These are phyloP conservation scores for Drosophila mayaguana DNA, from an alignment of 2,888 invertebrate genomes.

Conservation along the genomic window DNA sequence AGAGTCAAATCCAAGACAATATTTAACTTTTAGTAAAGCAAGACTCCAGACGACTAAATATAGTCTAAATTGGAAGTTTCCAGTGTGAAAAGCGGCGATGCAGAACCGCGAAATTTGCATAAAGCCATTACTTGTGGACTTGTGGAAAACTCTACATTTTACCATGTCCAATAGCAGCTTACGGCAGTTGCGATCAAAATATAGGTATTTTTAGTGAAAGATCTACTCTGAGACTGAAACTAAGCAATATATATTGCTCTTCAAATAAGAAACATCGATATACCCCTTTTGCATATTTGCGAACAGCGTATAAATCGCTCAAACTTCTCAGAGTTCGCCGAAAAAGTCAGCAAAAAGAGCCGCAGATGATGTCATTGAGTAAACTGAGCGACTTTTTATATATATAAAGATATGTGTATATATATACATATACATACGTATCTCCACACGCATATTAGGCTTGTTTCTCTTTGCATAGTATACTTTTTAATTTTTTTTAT, in stretches of 20 bases:
- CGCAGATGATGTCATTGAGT: constrained; percentile 65
- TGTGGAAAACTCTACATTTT: not conserved
- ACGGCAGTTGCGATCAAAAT: not conserved
- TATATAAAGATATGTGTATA: constrained; percentile 4
- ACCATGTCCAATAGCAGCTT: too few relatives aligned
- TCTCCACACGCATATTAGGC: constrained; percentile 55
- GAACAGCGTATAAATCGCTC: constrained; percentile 18
- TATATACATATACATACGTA: constrained; percentile 12
- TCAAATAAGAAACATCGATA: not conserved
- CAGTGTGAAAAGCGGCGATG: not conserved
- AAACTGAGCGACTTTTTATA: constrained; percentile 62
- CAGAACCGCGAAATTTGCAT: not conserved
- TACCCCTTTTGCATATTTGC: not conserved
- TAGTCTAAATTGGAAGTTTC: not conserved
- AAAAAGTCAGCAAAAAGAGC: constrained; percentile 34
- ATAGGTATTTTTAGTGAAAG: too few relatives aligned
- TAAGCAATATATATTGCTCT: too few relatives aligned
- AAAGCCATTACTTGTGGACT: not conserved
- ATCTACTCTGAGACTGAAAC: too few relatives aligned
- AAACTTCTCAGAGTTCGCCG: constrained; percentile 29
- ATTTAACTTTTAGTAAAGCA: not conserved
- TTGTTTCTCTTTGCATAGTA: constrained; percentile 55
- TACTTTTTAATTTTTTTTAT: constrained; percentile 42
- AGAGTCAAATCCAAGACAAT: not conserved
- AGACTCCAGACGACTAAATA: not conserved